phyloP scores from a whole-genome alignment of 2,113 vertebrate genomes.

The Dasyornis broadbenti region DNA sequence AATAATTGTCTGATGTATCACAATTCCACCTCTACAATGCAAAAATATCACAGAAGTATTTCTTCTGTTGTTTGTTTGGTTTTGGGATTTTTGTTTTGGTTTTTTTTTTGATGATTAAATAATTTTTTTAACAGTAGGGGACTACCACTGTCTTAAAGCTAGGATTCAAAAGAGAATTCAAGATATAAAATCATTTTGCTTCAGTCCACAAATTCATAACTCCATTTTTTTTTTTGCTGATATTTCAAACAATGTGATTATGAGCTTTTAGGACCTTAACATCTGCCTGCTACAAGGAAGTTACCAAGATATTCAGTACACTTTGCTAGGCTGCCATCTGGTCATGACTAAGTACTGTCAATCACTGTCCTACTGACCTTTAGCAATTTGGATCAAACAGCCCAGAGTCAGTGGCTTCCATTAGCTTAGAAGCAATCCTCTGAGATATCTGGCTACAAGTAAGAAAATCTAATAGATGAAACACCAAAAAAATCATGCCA shows the following conservation, averaged over 20 bases:
- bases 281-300: neutral
- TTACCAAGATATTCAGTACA: neutral
- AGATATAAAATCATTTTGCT: neutral
- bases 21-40: neutral
- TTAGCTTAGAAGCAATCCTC: neutral
- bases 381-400: neutral
- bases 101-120: neutral
- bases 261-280: neutral
- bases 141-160: neutral
- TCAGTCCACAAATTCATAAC: neutral
- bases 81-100: neutral
- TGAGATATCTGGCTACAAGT: neutral
- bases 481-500: rapidly evolving
- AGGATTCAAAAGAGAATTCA: neutral
- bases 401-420: neutral
- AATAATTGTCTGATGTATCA: neutral
- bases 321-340: neutral
- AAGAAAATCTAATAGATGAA: neutral
- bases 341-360: neutral
- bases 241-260: neutral
- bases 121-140: neutral
- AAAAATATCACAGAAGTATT: neutral
- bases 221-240: neutral
- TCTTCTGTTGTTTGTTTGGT: neutral
- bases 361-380: neutral